These are phyloP conservation scores for Oligia strigilis DNA, from an alignment of 2,888 invertebrate species.

Conservation along the genomic window DNA sequence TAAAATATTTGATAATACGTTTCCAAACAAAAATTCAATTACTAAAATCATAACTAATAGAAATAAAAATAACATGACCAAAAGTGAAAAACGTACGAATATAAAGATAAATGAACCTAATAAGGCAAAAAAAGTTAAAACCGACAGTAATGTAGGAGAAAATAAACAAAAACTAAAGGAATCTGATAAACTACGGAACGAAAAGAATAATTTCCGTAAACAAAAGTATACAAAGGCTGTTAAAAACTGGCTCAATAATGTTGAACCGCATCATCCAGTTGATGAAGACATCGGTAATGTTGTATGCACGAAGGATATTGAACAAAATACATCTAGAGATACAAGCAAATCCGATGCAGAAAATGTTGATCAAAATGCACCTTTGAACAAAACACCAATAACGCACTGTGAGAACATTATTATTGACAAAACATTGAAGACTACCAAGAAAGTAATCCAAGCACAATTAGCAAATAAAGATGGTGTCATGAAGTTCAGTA, in stretches of 20 bases:
- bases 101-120: conserved; percentile 5
- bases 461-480: conserved; percentile 81
- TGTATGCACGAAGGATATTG: not conserved
- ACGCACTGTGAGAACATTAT: conserved; percentile 23
- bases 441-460: conserved; percentile 77
- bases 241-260: conserved; percentile 80
- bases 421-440: conserved; percentile 52
- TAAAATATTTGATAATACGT: conserved; percentile 9
- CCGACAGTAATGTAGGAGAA: not conserved
- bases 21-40: conserved; percentile 14
- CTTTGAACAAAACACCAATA: not conserved
- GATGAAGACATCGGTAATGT: conserved; percentile 45
- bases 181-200: conserved; percentile 2
- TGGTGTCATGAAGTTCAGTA: conserved; percentile 84
- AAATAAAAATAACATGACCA: not conserved
- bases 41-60: not conserved
- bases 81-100: conserved; percentile 43
- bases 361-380: conserved; percentile 16
- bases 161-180: not conserved
- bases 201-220: conserved; percentile 71
- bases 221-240: conserved; percentile 79
- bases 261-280: conserved; percentile 65
- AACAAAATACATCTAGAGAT: not conserved
- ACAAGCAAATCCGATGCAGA: not conserved
- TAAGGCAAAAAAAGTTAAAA: conserved; percentile 37